phyloP scores from a whole-genome alignment of 1,140 invertebrate species.

The Zaprionus tsacasi region DNA sequence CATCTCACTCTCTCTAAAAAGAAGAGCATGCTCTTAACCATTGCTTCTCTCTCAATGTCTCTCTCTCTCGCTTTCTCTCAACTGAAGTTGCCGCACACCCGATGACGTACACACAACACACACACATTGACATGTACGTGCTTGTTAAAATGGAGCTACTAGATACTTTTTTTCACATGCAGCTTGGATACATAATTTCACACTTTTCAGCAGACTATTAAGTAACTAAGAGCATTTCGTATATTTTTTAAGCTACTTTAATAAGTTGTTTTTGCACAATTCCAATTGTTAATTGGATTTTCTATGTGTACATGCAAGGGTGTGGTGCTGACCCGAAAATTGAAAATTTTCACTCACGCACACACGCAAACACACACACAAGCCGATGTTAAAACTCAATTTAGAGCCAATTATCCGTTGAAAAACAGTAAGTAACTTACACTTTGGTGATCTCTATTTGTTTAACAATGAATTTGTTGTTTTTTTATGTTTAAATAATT shows the following conservation, averaged over 20 bases:
- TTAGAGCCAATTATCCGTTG: slow-evolving; percentile 22
- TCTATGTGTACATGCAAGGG: slow-evolving; percentile 56
- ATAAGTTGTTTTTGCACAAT: slow-evolving; percentile 36
- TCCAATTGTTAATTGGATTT: slow-evolving; percentile 66
- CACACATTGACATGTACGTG: slow-evolving; percentile 22
- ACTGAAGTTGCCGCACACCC: slow-evolving; percentile 72
- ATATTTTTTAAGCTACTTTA: slow-evolving; percentile 3
- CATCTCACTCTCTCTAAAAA: slow-evolving; percentile 24
- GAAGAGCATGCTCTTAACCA: slow-evolving; percentile 1
- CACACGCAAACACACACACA: slow-evolving; percentile 34
- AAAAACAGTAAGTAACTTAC: slow-evolving; percentile 62
- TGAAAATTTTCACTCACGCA: slow-evolving; percentile 64
- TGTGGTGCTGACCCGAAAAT: slow-evolving; percentile 82
- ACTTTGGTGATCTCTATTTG: slow-evolving; percentile 53
- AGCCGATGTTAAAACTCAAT: slow-evolving; percentile 48
- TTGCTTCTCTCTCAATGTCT: slow-evolving; percentile 15
- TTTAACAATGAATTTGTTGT: slow-evolving; percentile 52
- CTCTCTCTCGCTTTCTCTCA: slow-evolving; percentile 66
- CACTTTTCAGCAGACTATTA: slow-evolving; percentile 6
- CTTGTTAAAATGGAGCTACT: slow-evolving; percentile 53
- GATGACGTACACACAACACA: slow-evolving; percentile 70
- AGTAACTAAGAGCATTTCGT: slow-evolving; percentile 10
- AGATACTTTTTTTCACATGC: slow-evolving; percentile 63
- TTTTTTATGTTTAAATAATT: slow-evolving; percentile 49
- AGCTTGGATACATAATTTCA: slow-evolving; percentile 51